Evolutionary conservation across 2,113 vertebrate species (phyloP).

Genomic region (Corapipo altera): DNA sequence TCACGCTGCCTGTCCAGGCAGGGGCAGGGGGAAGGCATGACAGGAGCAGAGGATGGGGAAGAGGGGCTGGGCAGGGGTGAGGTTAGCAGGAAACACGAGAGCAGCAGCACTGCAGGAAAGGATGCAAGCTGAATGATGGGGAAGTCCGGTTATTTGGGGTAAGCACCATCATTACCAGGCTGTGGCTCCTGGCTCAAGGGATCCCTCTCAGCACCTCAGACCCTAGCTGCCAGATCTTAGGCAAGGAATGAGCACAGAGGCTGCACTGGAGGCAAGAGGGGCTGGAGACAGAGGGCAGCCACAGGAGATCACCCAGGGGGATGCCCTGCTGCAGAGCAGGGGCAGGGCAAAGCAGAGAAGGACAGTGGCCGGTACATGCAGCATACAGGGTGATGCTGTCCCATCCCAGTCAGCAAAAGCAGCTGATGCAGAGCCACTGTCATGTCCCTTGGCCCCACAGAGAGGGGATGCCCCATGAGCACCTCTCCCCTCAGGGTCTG

Average conservation of each 20-base stretch:
- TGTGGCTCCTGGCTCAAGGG: not conserved
- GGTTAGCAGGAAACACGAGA: not conserved
- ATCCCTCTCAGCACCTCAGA: not conserved
- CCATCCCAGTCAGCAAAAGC: not conserved
- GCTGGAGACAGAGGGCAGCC: not conserved
- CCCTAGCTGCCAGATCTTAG: accelerated
- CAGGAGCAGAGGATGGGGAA: not conserved
- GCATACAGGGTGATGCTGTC: not conserved
- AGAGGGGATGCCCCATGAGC: not conserved
- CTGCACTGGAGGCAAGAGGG: not conserved
- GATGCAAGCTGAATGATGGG: not conserved
- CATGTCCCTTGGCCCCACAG: not conserved
- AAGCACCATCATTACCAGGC: not conserved
- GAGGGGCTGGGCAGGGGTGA: not conserved
- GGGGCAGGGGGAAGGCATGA: not conserved
- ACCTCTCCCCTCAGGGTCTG: not conserved
- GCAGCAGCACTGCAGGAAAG: not conserved
- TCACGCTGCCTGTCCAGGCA: not conserved
- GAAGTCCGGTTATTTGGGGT: not conserved
- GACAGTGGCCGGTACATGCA: not conserved
- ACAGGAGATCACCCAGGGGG: accelerated
- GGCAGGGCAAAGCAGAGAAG: not conserved
- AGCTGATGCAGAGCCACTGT: not conserved
- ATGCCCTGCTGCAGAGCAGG: not conserved
- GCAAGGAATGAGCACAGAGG: not conserved